Conservation (phyloP, 2,797 vertebrate species). For the Streptopelia turtur region DNA sequence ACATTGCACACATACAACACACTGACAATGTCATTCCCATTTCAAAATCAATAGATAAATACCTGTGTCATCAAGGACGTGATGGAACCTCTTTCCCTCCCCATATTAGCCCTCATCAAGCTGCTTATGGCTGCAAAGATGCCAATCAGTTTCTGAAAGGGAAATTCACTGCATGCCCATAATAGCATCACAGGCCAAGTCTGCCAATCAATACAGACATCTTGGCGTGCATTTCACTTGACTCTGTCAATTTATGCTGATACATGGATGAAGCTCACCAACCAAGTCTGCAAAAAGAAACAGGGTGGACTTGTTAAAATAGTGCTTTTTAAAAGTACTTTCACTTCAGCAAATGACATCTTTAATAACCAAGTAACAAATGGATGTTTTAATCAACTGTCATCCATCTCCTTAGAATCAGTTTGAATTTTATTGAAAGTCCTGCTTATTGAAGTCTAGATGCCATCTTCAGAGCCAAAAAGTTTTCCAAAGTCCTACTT, state of each 20-base stretch:
- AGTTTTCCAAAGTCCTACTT: not conserved
- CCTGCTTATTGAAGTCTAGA: not conserved
- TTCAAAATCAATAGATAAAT: constrained; percentile 38
- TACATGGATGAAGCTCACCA: constrained; percentile 3
- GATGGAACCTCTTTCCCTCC: constrained; percentile 43
- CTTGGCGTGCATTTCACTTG: not conserved
- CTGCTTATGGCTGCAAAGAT: constrained; percentile 66
- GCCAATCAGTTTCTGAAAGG: constrained; percentile 58
- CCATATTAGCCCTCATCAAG: constrained; percentile 68
- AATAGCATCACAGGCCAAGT: not conserved
- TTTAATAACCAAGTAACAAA: constrained; percentile 10
- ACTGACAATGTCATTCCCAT: not conserved
- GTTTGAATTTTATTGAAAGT: not conserved
- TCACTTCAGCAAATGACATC: not conserved
- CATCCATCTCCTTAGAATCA: not conserved
- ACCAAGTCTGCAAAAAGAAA: not conserved
- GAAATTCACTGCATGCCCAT: constrained; percentile 22
- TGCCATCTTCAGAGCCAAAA: not conserved
- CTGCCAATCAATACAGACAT: constrained; percentile 56
- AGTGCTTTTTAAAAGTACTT: not conserved
- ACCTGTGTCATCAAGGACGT: constrained; percentile 28
- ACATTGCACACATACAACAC: not conserved
- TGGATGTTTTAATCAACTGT: not conserved
- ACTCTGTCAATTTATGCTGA: constrained; percentile 33
- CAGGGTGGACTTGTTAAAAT: not conserved